phyloP scores from a whole-genome alignment of 2,888 invertebrate genomes.

The Pammene aurita region DNA sequence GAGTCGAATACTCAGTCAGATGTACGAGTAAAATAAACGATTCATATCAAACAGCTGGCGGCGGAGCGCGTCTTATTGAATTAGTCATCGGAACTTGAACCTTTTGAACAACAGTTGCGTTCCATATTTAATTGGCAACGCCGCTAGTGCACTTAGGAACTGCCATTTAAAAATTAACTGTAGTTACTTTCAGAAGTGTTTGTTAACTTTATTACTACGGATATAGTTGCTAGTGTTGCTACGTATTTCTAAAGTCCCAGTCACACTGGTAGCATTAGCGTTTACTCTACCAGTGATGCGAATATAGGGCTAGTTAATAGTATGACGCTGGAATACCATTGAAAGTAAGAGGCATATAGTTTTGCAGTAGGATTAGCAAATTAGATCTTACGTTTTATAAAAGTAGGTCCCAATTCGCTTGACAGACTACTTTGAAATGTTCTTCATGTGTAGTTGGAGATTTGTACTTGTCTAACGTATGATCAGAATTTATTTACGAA shows the following conservation, averaged over 20 bases:
- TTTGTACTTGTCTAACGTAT: slow-evolving; percentile 8
- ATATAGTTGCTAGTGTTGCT: too few species aligned
- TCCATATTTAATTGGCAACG: neutral
- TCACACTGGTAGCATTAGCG: too few species aligned
- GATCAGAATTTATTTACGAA: slow-evolving; percentile 7
- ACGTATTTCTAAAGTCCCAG: too few species aligned
- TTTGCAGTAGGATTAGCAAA: neutral
- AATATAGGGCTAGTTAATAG: neutral
- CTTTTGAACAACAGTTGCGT: neutral
- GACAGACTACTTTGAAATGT: neutral
- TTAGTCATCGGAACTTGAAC: neutral
- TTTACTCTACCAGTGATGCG: neutral
- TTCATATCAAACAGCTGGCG: neutral
- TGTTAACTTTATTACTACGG: too few species aligned
- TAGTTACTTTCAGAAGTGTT: neutral
- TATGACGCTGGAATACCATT: slow-evolving; percentile 4
- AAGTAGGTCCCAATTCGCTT: neutral
- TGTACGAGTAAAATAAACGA: neutral
- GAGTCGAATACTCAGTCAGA: neutral
- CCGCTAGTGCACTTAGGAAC: neutral
- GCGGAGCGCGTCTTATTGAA: neutral
- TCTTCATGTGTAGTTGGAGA: neutral
- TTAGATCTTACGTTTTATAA: neutral
- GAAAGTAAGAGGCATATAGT: neutral
- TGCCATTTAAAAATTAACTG: neutral